phyloP scores from a whole-genome alignment of 2,888 invertebrate species.

The Pemphredon lugubris region DNA sequence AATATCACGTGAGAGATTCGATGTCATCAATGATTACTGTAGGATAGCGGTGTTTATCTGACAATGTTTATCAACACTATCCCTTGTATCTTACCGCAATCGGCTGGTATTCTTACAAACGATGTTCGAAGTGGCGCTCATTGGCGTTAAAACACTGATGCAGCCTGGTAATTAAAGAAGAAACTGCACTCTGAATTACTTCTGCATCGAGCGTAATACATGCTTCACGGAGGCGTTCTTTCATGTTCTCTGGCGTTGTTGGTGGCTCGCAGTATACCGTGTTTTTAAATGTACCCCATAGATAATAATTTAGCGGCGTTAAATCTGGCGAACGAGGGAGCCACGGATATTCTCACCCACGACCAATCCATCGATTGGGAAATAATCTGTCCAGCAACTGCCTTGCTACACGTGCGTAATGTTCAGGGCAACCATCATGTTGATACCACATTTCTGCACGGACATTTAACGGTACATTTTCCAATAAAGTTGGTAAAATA shows the following conservation, averaged over 20 bases:
- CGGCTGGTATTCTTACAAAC: too few relatives aligned
- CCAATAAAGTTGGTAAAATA: neutral
- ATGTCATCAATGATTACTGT: too few relatives aligned
- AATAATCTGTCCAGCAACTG: too few relatives aligned
- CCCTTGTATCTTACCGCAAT: too few relatives aligned
- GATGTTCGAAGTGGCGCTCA: too few relatives aligned
- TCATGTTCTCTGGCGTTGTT: constrained; percentile 9
- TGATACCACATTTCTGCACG: neutral
- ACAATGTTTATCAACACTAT: too few relatives aligned
- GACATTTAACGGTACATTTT: constrained; percentile 3
- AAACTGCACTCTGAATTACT: constrained; percentile 7
- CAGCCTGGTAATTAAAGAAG: too few relatives aligned
- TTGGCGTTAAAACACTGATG: too few relatives aligned
- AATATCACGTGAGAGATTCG: too few relatives aligned
- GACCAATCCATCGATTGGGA: too few relatives aligned
- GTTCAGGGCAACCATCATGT: neutral
- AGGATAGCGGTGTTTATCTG: too few relatives aligned
- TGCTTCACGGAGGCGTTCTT: constrained; percentile 5
- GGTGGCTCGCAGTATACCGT: constrained; percentile 3
- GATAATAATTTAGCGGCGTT: neutral
- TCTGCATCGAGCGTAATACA: neutral
- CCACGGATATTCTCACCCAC: constrained; percentile 21
- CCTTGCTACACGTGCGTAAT: too few relatives aligned
- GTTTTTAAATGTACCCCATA: constrained; percentile 1
- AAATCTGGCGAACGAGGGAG: neutral